Evolutionary conservation across 2,888 invertebrate genomes (phyloP).

Genomic region (Amorpha juglandis): DNA sequence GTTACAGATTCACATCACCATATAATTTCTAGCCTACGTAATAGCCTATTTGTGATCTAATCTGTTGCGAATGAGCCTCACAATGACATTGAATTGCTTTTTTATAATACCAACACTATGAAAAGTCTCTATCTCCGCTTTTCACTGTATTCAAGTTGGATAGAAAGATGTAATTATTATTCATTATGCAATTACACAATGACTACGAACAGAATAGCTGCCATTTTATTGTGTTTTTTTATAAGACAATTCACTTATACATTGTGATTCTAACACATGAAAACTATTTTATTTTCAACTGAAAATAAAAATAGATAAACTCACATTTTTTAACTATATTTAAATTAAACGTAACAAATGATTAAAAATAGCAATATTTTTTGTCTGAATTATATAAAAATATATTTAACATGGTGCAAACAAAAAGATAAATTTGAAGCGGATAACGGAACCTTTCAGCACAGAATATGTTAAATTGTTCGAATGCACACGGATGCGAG

Average conservation of each 20-base stretch:
- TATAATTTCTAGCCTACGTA: slow-evolving; percentile 19
- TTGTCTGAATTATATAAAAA: slow-evolving; percentile 7
- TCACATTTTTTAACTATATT: too few relatives aligned
- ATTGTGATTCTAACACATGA: too few relatives aligned
- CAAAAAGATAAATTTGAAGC: slow-evolving; percentile 2
- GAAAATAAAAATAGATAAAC: too few relatives aligned
- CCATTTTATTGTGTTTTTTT: too few relatives aligned
- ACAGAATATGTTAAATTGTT: slow-evolving; percentile 22
- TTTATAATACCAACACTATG: slow-evolving; percentile 1
- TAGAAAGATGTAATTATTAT: neutral
- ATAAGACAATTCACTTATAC: too few relatives aligned
- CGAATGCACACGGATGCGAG: slow-evolving; percentile 12
- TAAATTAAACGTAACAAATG: too few relatives aligned
- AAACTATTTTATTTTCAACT: too few relatives aligned
- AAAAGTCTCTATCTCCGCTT: neutral
- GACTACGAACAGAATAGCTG: too few relatives aligned
- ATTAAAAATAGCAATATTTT: neutral
- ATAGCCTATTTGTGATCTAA: slow-evolving; percentile 23
- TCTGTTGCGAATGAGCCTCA: slow-evolving; percentile 16
- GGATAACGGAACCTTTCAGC: slow-evolving; percentile 15
- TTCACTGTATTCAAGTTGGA: neutral
- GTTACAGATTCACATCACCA: slow-evolving; percentile 6
- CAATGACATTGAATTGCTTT: slow-evolving; percentile 6
- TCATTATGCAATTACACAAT: too few relatives aligned
- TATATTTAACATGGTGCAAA: neutral